These are phyloP conservation scores for Carcharodon carcharias DNA, from an alignment of 2,797 vertebrate genomes.

Conservation along the genomic window DNA sequence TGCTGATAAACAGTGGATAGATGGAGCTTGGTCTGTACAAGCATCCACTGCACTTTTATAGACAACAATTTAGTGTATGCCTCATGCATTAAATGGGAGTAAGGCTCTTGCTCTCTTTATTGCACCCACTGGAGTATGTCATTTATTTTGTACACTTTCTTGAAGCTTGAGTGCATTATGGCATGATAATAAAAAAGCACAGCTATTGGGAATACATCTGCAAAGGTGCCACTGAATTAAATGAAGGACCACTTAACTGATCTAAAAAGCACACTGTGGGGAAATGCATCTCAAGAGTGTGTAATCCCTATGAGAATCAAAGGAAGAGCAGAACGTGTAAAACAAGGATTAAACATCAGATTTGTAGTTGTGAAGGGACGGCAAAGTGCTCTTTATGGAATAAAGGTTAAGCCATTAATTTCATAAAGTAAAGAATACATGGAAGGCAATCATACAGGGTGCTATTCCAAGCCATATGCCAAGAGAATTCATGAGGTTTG, in stretches of 20 bases:
- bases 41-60: background rate
- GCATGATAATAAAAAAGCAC: background rate
- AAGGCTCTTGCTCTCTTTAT: background rate
- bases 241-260: background rate
- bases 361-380: background rate
- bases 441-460: background rate
- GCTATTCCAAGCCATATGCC: background rate
- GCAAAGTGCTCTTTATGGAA: background rate
- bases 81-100: background rate
- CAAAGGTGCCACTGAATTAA: background rate
- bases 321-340: background rate
- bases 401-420: background rate
- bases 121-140: background rate
- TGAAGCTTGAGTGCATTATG: background rate
- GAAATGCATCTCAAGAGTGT: background rate
- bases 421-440: background rate
- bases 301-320: background rate
- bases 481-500: background rate
- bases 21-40: background rate
- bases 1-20: background rate
- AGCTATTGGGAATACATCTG: background rate
- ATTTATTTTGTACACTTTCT: background rate
- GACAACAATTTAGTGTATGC: background rate
- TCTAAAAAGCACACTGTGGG: background rate
- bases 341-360: background rate